Evolutionary conservation across 2,888 invertebrate species (phyloP).

Genomic region (Geotrupes spiniger): DNA sequence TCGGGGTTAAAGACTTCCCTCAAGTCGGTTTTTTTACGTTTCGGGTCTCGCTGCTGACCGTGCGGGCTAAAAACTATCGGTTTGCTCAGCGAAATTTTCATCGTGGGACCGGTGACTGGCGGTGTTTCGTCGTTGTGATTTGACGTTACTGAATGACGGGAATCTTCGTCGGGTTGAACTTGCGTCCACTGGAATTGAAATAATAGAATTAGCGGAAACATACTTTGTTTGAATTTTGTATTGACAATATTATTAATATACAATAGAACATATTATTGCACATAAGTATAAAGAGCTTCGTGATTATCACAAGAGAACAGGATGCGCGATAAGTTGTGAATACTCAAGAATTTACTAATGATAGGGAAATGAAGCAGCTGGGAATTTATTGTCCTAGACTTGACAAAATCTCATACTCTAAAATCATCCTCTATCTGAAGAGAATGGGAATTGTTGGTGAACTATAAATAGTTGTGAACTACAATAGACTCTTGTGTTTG

Average conservation of each 20-base stretch:
- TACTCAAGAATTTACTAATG: no score
- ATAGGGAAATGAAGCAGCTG: no score
- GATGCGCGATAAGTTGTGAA: no score
- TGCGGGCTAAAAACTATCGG: conserved; percentile 47
- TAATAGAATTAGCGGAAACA: conserved; percentile 3
- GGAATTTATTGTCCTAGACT: no score
- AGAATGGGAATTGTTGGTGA: no score
- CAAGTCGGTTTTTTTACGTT: conserved; percentile 72
- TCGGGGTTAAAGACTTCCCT: conserved; percentile 85
- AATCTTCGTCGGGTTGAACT: conserved; percentile 50
- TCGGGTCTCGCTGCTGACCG: conserved; percentile 51
- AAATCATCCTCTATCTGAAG: no score
- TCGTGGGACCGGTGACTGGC: conserved; percentile 42
- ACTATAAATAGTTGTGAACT: no score
- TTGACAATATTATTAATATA: background rate
- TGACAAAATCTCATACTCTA: no score
- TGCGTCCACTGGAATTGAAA: conserved; percentile 44
- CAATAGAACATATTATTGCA: no score
- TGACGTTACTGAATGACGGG: conserved; percentile 50
- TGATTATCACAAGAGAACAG: no score
- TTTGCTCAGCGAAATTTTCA: conserved; percentile 49
- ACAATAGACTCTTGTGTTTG: no score
- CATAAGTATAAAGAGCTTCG: no score
- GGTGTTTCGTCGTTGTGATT: conserved; percentile 43
- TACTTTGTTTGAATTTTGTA: background rate